Evolutionary conservation across 1,140 invertebrate genomes (phyloP).

Genomic region (Saxidomus purpurata): DNA sequence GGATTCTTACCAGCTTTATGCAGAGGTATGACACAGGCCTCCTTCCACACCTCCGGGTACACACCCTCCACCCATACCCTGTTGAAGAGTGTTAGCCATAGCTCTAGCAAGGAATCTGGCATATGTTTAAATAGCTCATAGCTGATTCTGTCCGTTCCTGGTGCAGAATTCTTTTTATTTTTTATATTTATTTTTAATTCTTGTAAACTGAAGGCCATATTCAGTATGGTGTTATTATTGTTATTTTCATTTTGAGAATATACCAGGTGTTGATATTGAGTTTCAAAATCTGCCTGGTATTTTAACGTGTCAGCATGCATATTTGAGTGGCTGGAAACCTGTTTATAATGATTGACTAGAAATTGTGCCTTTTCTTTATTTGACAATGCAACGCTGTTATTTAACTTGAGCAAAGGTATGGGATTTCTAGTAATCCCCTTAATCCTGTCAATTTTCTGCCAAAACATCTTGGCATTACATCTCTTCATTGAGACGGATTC

Average conservation of each 20-base stretch:
- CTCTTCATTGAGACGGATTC: too few relatives aligned
- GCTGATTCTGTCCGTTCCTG: too few relatives aligned
- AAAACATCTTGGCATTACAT: background rate
- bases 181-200: too few relatives aligned
- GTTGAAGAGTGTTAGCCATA: conserved; percentile 1
- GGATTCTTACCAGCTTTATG: background rate
- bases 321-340: background rate
- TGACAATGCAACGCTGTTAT: too few relatives aligned
- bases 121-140: too few relatives aligned
- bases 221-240: background rate
- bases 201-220: background rate
- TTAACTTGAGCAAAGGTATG: too few relatives aligned
- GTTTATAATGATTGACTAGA: too few relatives aligned
- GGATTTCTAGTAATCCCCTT: too few relatives aligned
- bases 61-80: background rate
- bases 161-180: too few relatives aligned
- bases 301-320: background rate
- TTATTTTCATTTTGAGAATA: background rate
- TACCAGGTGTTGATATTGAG: background rate
- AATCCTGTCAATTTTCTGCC: background rate
- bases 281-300: background rate
- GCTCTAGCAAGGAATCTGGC: background rate
- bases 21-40: conserved; percentile 11
- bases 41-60: background rate
- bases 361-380: too few relatives aligned